Base-by-base conservation (phyloP, 2,113 vertebrate genomes). In the Rhombomys opimus region DNA sequence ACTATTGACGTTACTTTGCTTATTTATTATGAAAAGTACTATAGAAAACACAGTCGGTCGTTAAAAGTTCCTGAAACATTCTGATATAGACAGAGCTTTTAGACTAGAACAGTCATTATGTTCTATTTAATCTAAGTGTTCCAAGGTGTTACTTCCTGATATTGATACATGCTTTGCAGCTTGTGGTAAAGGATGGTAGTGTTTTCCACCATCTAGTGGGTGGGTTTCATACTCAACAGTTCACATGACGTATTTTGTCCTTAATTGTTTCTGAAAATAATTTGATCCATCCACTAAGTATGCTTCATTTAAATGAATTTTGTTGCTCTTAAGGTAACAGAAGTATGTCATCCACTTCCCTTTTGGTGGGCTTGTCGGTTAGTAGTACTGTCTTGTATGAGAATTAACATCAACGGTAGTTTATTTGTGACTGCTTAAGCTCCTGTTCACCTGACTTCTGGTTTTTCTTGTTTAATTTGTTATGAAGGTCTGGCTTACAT, bases 11-110 rank as follows among this genome's bases (percentile, higher is more conserved):
- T 93, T 93, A 80, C 85, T 97, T 93, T 86, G 54, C 72, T 91
- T 95, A 87, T 91, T 95, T 93, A 94, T 70, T 86, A 52, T 94
- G 23, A 93, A 41, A 98, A 84, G 89, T 93, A 87, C 1, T 73
- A 25, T 88, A 86, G 38, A 73, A 65, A 90, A 92, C 10, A 41
- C 27, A 76, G 85, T 38, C 35, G 32, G 32, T 92, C 76, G 23
- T 41, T 92, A 81, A 65, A 87, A 22, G 46, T 89, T 96, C 46
- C 52, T 95, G 73, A 91, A 92, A 90, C 81, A 61, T 50, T 46
- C n/a, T 67, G 38, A 35, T 41, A 52, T 22, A 87, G 50, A 65
- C 63, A 75, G 23, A 63, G 5, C 23, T 17, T 94, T 89, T 38
- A 75, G 96, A 84, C 67, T 85, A 23, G 68, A 46, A 41, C 6